Percentiles rank a stretch among this genome's conserved stretches.
Conservation (phyloP, 2,797 vertebrate species). For the Myotis pilosus region DNA sequence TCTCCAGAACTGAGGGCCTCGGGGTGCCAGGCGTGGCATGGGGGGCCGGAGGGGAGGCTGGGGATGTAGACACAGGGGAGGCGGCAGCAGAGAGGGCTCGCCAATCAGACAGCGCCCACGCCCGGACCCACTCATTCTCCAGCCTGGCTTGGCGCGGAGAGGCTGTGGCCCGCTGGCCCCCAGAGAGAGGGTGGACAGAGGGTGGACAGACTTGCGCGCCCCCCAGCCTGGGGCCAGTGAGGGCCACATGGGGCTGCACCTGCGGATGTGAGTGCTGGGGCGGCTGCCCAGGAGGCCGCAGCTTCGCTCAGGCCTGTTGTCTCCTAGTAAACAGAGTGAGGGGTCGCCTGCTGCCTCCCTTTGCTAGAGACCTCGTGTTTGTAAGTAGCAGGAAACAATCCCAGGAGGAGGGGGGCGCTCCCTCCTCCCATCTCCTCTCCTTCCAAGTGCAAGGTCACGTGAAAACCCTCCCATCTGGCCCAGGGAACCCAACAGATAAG, state of each 20-base stretch:
- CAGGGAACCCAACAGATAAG: not conserved
- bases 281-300: fast-evolving
- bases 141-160: not conserved
- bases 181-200: too few relatives aligned
- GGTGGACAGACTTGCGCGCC: fast-evolving
- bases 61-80: not conserved
- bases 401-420: fast-evolving
- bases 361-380: not conserved
- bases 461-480: not conserved
- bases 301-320: too few relatives aligned
- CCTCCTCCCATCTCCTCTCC: not conserved
- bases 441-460: not conserved
- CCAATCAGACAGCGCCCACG: not conserved
- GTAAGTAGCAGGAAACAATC: not conserved
- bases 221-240: fast-evolving
- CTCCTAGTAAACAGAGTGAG: not conserved
- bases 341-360: too few relatives aligned
- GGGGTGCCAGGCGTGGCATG: not conserved
- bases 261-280: fast-evolving
- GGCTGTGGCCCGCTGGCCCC: too few relatives aligned
- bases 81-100: not conserved
- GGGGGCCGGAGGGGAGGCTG: not conserved
- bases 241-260: not conserved
- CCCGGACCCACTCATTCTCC: too few relatives aligned
- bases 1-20: not conserved